These are phyloP conservation scores for Mesorhabditis sp. DNA, from an alignment of 2,888 invertebrate genomes.

Conservation along the genomic window DNA sequence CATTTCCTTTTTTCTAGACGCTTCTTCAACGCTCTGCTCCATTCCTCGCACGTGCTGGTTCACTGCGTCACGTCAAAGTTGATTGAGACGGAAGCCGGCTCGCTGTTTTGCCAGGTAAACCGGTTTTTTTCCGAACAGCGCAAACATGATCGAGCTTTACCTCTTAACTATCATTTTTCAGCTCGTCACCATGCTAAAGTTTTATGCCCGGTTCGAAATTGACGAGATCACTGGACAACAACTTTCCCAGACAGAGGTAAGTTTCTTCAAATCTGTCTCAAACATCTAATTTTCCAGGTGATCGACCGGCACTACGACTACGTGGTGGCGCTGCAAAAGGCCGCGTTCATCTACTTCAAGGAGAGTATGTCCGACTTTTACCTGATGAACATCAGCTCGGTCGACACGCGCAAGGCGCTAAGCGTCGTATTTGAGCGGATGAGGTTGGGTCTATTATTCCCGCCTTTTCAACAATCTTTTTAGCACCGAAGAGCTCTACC, in stretches of 20 bases:
- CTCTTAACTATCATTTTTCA: neutral
- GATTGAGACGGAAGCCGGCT: slow-evolving; percentile 45
- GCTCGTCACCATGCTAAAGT: slow-evolving; percentile 86
- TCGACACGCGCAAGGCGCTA: slow-evolving; percentile 82
- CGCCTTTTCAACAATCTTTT: slow-evolving; percentile 37
- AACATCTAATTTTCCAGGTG: slow-evolving; percentile 64
- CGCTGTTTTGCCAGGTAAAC: slow-evolving; percentile 63
- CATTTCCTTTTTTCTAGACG: slow-evolving; percentile 61
- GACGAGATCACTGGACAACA: slow-evolving; percentile 68
- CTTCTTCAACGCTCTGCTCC: slow-evolving; percentile 92
- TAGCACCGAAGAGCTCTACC: slow-evolving; percentile 75
- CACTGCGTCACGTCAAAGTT: slow-evolving; percentile 79
- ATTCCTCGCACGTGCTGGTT: slow-evolving; percentile 88
- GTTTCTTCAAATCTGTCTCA: neutral
- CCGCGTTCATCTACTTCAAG: slow-evolving; percentile 72
- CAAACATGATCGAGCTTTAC: neutral
- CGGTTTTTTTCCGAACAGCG: too few relatives aligned
- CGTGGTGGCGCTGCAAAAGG: slow-evolving; percentile 87
- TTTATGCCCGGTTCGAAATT: slow-evolving; percentile 94
- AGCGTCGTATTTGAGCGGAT: slow-evolving; percentile 72
- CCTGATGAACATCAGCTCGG: slow-evolving; percentile 85
- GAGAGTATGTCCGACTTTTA: slow-evolving; percentile 74
- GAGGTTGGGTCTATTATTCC: slow-evolving; percentile 19
- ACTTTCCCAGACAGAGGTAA: slow-evolving; percentile 43
- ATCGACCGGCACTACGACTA: slow-evolving; percentile 85